Conservation (phyloP, 2,797 vertebrate genomes). For the Poeciliopsis gracilis region DNA sequence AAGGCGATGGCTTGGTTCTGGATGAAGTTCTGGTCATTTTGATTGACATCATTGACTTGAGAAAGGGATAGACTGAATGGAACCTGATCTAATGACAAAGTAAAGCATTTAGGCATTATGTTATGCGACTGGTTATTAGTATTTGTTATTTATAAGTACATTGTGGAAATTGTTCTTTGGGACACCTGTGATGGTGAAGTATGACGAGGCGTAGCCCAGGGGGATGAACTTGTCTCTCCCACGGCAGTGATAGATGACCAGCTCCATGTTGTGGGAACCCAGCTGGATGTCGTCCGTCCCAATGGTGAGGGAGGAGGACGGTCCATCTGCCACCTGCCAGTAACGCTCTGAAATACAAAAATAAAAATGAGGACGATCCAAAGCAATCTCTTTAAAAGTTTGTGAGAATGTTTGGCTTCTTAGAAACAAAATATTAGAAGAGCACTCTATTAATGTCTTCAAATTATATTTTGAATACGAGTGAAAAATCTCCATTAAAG, state of each 20-base stretch:
- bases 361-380: background rate
- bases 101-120: constrained; percentile 1
- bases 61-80: constrained; percentile 86
- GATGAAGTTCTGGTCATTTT: constrained; percentile 85
- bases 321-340: constrained; percentile 93
- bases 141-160: background rate
- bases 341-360: constrained; percentile 82
- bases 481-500: background rate
- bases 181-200: constrained; percentile 91
- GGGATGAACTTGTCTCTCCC: constrained; percentile 89
- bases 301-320: constrained; percentile 85
- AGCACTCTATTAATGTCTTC: background rate
- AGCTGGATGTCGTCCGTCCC: constrained; percentile 82
- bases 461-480: background rate
- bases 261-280: constrained; percentile 93
- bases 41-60: constrained; percentile 84
- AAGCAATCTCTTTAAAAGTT: background rate
- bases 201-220: constrained; percentile 84
- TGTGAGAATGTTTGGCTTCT: background rate
- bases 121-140: background rate
- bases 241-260: constrained; percentile 91
- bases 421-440: background rate
- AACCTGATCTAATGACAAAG: constrained; percentile 86
- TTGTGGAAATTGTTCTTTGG: background rate
- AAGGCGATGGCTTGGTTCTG: constrained; percentile 90